Evolutionary conservation across 2,888 invertebrate species (phyloP), one percentile per base, ranked within the genome.

Genomic region (Aethes cnicana): DNA sequence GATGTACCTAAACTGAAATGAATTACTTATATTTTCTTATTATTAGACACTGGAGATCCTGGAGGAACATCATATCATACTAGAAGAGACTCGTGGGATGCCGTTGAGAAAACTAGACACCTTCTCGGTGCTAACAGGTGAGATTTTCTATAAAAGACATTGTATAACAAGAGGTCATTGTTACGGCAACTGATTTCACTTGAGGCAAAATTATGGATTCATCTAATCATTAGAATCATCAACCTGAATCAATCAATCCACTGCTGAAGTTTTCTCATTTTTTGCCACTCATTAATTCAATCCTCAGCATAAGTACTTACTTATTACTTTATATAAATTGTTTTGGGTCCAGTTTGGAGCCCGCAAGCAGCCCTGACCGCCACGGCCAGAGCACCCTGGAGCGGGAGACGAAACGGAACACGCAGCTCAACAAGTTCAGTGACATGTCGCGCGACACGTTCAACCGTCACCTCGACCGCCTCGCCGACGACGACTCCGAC

Each of bases 71-170:
- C 75, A 1, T 81, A 76, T 62, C 66, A 67, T 26, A 55, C 70
- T 0, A 89, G 95, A 53, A 91, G 93, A 42, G 95, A 96, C 67
- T 95, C 95, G 16, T 96, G 96, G 95, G 96, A 96, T 68, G 93
- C 94, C 4, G 92, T 96, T 48, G 94, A 95, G 48, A 95, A 95
- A 78, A 95, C 95, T 1, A 92, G 94, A 69, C 93, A 95, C 57
- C 91, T 95, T 77, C 85, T 95, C 36, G 94, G 93, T 58, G 69
- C 77, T 41, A 86, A 79, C 64, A 86, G 86, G 89, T 89, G 66
- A 57, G 58, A 6, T 11, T 4, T 16, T 32, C 17, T 17, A 6
- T 8, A n/a, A 4, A n/a, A n/a, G n/a, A n/a, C n/a, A n/a, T n/a
- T n/a, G n/a, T n/a, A n/a, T n/a, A n/a, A n/a, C n/a, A n/a, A n/a